Percentiles rank a stretch among this genome's conserved stretches.
phyloP scores from a whole-genome alignment of 2,113 vertebrate species.

The Ctenomys sociabilis region DNA sequence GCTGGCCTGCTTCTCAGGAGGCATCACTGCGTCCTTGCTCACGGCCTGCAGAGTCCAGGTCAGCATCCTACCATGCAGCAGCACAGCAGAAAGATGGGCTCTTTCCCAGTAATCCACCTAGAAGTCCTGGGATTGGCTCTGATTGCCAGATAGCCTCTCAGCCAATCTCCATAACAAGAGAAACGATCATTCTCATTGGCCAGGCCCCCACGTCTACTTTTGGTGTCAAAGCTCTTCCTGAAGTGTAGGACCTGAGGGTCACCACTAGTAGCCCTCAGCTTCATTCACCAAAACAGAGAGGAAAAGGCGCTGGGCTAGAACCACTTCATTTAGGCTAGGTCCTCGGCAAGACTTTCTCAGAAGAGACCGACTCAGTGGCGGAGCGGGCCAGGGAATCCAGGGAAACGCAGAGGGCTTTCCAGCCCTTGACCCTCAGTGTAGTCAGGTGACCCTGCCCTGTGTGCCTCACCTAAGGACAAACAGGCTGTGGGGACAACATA shows the following conservation, averaged over 20 bases:
- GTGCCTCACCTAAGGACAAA: not conserved
- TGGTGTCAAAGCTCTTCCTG: not conserved
- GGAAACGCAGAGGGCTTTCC: not conserved
- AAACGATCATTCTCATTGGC: not conserved
- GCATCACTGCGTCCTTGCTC: not conserved
- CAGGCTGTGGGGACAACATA: not conserved
- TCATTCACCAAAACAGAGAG: not conserved
- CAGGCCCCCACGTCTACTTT: not conserved
- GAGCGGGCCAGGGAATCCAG: not conserved
- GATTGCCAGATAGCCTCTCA: not conserved
- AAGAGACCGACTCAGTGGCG: not conserved
- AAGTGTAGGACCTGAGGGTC: not conserved
- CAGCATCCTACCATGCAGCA: not conserved
- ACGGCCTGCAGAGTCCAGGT: not conserved
- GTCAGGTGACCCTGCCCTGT: not conserved
- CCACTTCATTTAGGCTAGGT: rapidly evolving
- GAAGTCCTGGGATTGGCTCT: not conserved
- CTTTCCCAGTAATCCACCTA: not conserved
- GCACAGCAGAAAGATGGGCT: not conserved
- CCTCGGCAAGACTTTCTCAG: not conserved
- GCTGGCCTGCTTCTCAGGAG: not conserved
- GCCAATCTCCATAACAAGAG: too few species aligned
- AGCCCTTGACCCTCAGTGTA: not conserved
- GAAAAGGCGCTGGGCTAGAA: not conserved
- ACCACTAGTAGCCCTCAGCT: not conserved